These are phyloP conservation scores for Dryococelus australis DNA, from an alignment of 2,888 invertebrate genomes.

Conservation along the genomic window DNA sequence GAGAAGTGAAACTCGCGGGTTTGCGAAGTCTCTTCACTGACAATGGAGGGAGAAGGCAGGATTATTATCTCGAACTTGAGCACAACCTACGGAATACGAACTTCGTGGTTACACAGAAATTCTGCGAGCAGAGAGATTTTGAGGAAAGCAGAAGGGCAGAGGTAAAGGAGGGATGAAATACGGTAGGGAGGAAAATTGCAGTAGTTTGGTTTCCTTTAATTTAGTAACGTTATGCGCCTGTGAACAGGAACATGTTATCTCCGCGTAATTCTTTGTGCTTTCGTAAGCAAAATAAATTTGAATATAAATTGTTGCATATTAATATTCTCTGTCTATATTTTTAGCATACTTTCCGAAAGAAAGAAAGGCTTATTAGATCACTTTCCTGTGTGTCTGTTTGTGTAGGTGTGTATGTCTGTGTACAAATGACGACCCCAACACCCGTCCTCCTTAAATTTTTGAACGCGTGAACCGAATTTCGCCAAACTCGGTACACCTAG, in stretches of 20 bases:
- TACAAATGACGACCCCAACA: too few species aligned
- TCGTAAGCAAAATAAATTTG: background rate
- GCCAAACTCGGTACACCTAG: too few species aligned
- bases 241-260: background rate
- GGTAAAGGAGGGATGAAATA: background rate
- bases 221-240: background rate
- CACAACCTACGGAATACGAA: conserved; percentile 16
- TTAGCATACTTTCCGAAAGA: too few species aligned
- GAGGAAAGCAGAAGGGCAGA: background rate
- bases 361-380: too few species aligned
- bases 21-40: background rate
- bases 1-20: background rate
- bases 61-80: conserved; percentile 16
- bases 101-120: conserved; percentile 6
- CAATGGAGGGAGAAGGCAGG: background rate
- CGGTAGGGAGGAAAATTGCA: background rate
- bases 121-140: background rate
- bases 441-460: too few species aligned
- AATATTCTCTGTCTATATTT: too few species aligned
- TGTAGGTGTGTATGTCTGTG: too few species aligned
- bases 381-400: too few species aligned
- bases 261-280: background rate
- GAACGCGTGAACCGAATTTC: too few species aligned
- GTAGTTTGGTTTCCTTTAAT: background rate
- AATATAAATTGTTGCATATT: too few species aligned